These are phyloP conservation scores for Oscheius sp. DNA, from an alignment of 2,888 invertebrate genomes.

Conservation along the genomic window DNA sequence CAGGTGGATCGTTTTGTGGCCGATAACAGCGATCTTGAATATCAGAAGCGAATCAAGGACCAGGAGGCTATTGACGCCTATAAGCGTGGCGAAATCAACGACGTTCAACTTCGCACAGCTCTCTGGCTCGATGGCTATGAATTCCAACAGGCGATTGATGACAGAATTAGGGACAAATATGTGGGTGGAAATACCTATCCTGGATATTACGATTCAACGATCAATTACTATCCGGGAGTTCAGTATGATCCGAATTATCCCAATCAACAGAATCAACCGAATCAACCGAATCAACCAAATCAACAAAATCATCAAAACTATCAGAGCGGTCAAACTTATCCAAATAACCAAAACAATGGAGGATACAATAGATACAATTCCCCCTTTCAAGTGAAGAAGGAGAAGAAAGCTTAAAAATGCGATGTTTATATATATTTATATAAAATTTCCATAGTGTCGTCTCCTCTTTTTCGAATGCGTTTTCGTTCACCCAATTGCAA, in stretches of 20 bases:
- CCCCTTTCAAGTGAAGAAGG: too few species aligned
- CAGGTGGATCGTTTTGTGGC: neutral
- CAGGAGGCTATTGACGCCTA: constrained; percentile 22
- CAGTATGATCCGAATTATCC: too few species aligned
- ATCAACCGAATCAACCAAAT: neutral
- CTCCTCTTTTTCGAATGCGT: too few species aligned
- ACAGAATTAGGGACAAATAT: constrained; percentile 6
- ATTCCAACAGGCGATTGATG: constrained; percentile 19
- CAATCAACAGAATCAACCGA: neutral
- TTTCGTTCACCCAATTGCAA: too few species aligned
- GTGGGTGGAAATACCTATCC: constrained; percentile 1
- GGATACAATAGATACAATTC: too few species aligned
- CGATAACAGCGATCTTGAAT: constrained; percentile 4
- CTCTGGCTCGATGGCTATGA: constrained; percentile 20
- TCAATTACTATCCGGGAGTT: too few species aligned
- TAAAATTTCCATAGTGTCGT: too few species aligned
- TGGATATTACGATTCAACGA: neutral
- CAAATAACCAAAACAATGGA: too few species aligned
- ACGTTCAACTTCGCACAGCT: constrained; percentile 10
- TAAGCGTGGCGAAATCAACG: constrained; percentile 21
- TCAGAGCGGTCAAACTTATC: too few species aligned
- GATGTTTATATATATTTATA: too few species aligned
- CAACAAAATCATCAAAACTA: neutral
- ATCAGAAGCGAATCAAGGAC: neutral
- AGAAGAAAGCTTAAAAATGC: too few species aligned